Conservation (phyloP, 1,140 invertebrate species). For the Drosophila equinoxialis region DNA sequence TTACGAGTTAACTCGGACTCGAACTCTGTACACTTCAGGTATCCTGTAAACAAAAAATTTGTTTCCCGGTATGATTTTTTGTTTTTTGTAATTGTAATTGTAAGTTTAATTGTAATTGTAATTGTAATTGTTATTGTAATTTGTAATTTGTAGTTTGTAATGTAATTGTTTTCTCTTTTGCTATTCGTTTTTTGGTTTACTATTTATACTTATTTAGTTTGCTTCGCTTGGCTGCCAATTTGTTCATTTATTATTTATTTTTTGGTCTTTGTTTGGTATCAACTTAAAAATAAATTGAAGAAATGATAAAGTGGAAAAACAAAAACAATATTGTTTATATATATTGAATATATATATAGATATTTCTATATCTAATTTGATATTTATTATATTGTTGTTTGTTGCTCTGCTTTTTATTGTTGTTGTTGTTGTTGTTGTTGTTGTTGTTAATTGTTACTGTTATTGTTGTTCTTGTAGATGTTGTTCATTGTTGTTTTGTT, state of each 20-base stretch:
- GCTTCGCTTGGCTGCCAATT: slow-evolving; percentile 65
- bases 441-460: slow-evolving; percentile 24
- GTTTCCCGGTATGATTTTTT: slow-evolving; percentile 83
- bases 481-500: slow-evolving; percentile 26
- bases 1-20: slow-evolving; percentile 90
- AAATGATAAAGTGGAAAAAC: slow-evolving; percentile 47
- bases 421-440: slow-evolving; percentile 31
- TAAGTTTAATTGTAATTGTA: slow-evolving; percentile 40
- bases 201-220: slow-evolving; percentile 21
- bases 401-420: slow-evolving; percentile 37
- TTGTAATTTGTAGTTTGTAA: slow-evolving; percentile 3
- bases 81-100: slow-evolving; percentile 62
- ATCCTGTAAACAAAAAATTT: slow-evolving; percentile 90
- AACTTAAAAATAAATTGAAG: slow-evolving; percentile 47
- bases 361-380: slow-evolving; percentile 33
- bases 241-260: slow-evolving; percentile 33
- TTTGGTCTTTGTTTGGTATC: slow-evolving; percentile 11
- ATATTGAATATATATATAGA: slow-evolving; percentile 47
- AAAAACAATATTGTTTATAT: slow-evolving; percentile 25
- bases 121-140: slow-evolving; percentile 20
- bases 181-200: neutral
- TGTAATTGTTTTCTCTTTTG: no score
- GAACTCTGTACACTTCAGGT: slow-evolving; percentile 89
- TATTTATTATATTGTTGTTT: slow-evolving; percentile 42
- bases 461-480: slow-evolving; percentile 32